Evolutionary conservation across 2,113 vertebrate species (phyloP).

Genomic region (Osmerus eperlanus): DNA sequence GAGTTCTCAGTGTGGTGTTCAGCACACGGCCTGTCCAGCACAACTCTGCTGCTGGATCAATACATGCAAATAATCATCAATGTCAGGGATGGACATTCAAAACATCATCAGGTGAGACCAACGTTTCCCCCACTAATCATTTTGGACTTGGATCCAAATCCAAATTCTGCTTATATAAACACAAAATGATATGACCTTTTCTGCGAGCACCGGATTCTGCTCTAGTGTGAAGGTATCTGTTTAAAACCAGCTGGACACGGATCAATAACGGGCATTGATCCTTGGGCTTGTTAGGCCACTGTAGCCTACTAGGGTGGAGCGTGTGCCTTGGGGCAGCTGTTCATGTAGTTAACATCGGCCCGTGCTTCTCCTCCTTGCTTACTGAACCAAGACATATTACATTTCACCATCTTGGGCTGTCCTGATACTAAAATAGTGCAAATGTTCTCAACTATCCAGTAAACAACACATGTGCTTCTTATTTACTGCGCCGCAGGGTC

Average conservation of each 20-base stretch:
- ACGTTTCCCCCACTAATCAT: too few species aligned
- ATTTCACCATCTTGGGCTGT: constrained; percentile 60
- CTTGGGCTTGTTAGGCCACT: constrained; percentile 12
- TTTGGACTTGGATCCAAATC: too few species aligned
- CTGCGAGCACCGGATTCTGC: too few species aligned
- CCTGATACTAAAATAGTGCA: constrained; percentile 59
- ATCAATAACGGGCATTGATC: constrained; percentile 3
- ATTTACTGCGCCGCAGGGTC: constrained; percentile 21
- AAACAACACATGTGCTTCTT: constrained; percentile 52
- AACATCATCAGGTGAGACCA: too few species aligned
- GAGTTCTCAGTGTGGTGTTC: too few species aligned
- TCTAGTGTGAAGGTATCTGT: too few species aligned
- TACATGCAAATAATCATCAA: too few species aligned
- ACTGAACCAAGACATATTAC: constrained; percentile 54
- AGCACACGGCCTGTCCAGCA: too few species aligned
- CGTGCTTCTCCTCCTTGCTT: constrained; percentile 39
- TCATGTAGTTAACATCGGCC: constrained; percentile 38
- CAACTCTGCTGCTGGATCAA: too few species aligned
- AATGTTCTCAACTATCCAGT: constrained; percentile 49
- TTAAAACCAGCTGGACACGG: not conserved
- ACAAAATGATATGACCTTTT: too few species aligned
- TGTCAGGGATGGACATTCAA: too few species aligned
- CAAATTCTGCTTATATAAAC: too few species aligned
- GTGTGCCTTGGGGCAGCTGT: constrained; percentile 54
- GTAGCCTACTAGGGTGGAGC: constrained; percentile 7